phyloP scores from a whole-genome alignment of 2,888 invertebrate species.

The Dynastes tityus region DNA sequence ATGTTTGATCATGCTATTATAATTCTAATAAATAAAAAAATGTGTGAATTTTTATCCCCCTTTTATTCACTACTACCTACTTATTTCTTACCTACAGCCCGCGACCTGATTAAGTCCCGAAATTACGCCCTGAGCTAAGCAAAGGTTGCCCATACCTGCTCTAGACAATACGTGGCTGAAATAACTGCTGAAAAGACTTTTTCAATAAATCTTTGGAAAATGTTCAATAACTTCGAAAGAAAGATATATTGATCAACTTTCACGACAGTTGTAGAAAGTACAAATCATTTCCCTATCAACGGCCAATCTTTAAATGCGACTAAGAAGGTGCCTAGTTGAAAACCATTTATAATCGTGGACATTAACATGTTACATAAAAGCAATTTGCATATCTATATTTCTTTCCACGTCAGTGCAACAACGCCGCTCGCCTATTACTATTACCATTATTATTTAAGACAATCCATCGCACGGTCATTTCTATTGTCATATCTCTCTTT shows the following conservation, averaged over 20 bases:
- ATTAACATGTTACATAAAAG: conserved; percentile 21
- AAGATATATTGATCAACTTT: conserved; percentile 2
- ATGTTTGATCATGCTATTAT: no score
- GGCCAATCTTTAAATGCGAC: background rate
- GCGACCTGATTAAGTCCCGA: no score
- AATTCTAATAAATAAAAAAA: no score
- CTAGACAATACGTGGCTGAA: no score
- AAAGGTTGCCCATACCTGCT: no score
- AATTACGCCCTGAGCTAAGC: no score
- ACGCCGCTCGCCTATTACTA: conserved; percentile 20
- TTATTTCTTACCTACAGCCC: no score
- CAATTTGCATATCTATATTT: conserved; percentile 38
- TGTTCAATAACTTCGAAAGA: background rate
- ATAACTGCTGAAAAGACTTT: no score
- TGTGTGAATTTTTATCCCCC: no score
- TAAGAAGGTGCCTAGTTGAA: background rate
- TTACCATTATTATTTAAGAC: conserved; percentile 29
- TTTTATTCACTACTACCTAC: no score
- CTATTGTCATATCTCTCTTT: conserved; percentile 23
- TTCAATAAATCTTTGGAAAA: no score
- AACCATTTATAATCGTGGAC: conserved; percentile 28
- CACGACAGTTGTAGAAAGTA: background rate
- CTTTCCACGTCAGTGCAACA: conserved; percentile 22
- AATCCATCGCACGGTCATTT: conserved; percentile 4
- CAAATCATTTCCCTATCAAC: background rate